Conservation (phyloP, 2,888 invertebrate species). For the Dolichomitus sp. region DNA sequence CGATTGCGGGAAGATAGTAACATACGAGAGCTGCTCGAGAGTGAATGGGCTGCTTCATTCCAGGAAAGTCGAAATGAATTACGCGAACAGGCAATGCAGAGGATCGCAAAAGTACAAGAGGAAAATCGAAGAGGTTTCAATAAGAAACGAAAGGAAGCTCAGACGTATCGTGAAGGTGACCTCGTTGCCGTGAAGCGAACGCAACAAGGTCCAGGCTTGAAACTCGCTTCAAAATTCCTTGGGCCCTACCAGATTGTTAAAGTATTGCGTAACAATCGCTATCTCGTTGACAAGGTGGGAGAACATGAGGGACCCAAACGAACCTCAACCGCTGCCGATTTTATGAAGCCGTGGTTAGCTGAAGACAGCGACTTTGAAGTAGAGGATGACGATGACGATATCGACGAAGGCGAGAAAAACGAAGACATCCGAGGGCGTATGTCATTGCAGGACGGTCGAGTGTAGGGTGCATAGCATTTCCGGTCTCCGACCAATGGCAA, state of each 20-base stretch:
- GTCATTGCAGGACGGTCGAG: too few species aligned
- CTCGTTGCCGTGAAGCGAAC: conserved; percentile 58
- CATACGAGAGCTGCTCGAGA: conserved; percentile 40
- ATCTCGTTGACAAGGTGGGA: conserved; percentile 76
- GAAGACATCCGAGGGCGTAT: background rate
- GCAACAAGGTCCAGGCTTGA: conserved; percentile 53
- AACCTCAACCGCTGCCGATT: conserved; percentile 75
- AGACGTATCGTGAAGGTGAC: conserved; percentile 35
- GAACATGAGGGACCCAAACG: conserved; percentile 73
- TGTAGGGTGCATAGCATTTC: too few species aligned
- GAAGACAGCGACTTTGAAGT: background rate
- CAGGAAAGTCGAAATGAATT: conserved; percentile 54
- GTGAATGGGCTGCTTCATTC: conserved; percentile 40
- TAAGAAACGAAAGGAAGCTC: conserved; percentile 54
- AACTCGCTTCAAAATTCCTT: conserved; percentile 52
- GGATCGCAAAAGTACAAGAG: conserved; percentile 49
- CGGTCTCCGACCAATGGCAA: too few species aligned
- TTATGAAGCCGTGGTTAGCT: conserved; percentile 70
- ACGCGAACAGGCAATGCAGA: conserved; percentile 32
- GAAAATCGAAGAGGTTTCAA: conserved; percentile 60
- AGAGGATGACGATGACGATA: conserved; percentile 1
- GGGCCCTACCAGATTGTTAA: conserved; percentile 57
- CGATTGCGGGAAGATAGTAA: conserved; percentile 26
- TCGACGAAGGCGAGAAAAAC: background rate
- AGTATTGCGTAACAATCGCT: conserved; percentile 75